Evolutionary conservation across 2,888 invertebrate genomes (phyloP).

Genomic region (Lasioglossum zephyrum): DNA sequence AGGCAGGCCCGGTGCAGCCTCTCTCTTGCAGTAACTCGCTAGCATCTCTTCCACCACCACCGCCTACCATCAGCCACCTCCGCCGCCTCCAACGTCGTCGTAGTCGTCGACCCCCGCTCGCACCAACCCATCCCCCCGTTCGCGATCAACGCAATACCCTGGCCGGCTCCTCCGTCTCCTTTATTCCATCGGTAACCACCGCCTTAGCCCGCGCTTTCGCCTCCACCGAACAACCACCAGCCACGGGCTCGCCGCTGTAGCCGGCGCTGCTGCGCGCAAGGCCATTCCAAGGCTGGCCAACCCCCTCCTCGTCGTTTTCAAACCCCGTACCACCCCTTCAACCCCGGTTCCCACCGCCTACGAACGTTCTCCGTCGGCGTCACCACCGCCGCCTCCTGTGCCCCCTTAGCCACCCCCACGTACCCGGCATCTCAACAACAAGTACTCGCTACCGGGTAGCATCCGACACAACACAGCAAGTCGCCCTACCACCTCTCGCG

Average conservation of each 20-base stretch:
- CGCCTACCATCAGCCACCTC: conserved; percentile 21
- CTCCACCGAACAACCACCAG: conserved; percentile 69
- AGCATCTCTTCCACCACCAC: conserved; percentile 15
- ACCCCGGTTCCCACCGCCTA: conserved; percentile 49
- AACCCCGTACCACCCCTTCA: conserved; percentile 25
- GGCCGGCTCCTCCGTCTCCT: conserved; percentile 40
- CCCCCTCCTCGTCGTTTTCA: conserved; percentile 65
- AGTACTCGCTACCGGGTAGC: conserved; percentile 82
- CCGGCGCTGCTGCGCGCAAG: conserved; percentile 78
- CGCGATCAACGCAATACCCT: conserved; percentile 31
- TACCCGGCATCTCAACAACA: conserved; percentile 82
- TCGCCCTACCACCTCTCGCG: conserved; percentile 74
- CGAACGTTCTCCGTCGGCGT: conserved; percentile 57
- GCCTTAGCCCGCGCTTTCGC: conserved; percentile 66
- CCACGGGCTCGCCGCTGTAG: conserved; percentile 64
- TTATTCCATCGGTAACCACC: conserved; percentile 64
- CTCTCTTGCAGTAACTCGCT: conserved; percentile 27
- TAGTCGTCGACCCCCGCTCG: conserved; percentile 13
- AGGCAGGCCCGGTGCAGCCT: conserved; percentile 15
- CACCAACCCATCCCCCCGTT: conserved; percentile 44
- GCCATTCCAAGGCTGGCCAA: conserved; percentile 74
- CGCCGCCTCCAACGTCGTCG: conserved; percentile 30
- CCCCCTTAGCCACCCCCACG: conserved; percentile 59
- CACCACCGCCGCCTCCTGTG: conserved; percentile 47
- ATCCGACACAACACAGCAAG: conserved; percentile 83